phyloP scores from a whole-genome alignment of 1,140 invertebrate genomes.

The Eufriesea mexicana region DNA sequence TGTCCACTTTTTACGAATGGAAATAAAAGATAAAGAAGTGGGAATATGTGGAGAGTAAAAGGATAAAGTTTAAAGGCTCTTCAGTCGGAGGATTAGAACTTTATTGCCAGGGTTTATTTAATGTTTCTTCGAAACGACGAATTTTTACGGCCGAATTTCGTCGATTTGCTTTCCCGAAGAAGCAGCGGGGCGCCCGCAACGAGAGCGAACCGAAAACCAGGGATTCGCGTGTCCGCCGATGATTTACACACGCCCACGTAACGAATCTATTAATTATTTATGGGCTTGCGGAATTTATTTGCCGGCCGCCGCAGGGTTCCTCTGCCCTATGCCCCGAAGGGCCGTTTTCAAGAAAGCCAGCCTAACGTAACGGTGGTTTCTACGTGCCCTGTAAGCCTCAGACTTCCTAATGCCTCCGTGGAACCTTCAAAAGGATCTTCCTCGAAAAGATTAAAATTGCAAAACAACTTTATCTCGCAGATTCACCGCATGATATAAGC shows the following conservation, averaged over 20 bases:
- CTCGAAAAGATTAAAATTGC: conserved; percentile 45
- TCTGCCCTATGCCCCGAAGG: conserved; percentile 63
- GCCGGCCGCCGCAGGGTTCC: conserved; percentile 62
- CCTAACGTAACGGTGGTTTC: conserved; percentile 61
- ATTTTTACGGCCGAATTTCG: conserved; percentile 61
- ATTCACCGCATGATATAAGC: background rate
- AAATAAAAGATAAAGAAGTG: background rate
- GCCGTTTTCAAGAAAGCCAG: conserved; percentile 43
- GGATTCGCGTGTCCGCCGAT: conserved; percentile 70
- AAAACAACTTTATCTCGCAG: conserved; percentile 22
- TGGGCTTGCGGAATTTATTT: conserved; percentile 75
- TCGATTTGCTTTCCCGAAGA: conserved; percentile 54
- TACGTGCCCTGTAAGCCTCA: conserved; percentile 20
- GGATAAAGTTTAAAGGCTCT: conserved; percentile 2
- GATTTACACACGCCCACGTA: conserved; percentile 76
- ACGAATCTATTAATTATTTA: conserved; percentile 79
- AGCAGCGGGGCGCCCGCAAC: conserved; percentile 55
- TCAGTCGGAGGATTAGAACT: conserved; percentile 23
- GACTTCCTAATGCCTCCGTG: background rate
- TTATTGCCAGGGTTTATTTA: conserved; percentile 32
- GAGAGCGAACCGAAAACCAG: conserved; percentile 53
- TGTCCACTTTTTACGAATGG: background rate
- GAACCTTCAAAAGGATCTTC: conserved; percentile 13
- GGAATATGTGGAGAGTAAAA: background rate
- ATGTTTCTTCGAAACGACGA: conserved; percentile 54